Evolutionary conservation across 2,113 vertebrate genomes (phyloP).

Genomic region (Aegithalos caudatus): DNA sequence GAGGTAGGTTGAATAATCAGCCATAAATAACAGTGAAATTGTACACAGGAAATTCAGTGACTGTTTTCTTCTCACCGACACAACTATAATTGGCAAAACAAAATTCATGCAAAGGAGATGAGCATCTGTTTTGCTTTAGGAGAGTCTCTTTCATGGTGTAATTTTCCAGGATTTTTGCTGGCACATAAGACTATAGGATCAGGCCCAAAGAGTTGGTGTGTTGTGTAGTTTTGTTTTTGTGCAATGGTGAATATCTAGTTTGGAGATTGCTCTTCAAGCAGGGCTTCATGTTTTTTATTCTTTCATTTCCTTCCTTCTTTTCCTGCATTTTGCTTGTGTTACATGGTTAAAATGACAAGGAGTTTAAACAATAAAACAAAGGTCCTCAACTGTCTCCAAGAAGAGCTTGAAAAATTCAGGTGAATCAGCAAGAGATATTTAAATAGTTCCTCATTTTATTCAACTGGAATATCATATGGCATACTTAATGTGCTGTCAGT

Average conservation of each 20-base stretch:
- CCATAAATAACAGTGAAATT: not conserved
- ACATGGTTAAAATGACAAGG: not conserved
- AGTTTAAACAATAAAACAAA: not conserved
- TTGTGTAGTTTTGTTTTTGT: not conserved
- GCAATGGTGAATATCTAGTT: not conserved
- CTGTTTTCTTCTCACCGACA: not conserved
- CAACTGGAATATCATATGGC: not conserved
- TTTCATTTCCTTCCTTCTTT: not conserved
- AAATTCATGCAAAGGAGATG: not conserved
- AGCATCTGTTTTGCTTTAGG: not conserved
- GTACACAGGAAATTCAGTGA: not conserved
- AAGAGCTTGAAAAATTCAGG: not conserved
- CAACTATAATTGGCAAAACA: not conserved
- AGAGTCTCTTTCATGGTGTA: not conserved
- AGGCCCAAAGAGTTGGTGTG: not conserved
- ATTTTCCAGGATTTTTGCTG: not conserved
- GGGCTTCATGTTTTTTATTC: not conserved
- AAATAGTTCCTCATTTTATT: slow-evolving; percentile 19
- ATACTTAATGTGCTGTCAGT: not conserved
- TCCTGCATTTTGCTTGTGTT: not conserved
- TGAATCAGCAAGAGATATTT: slow-evolving; percentile 4
- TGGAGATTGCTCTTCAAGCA: not conserved
- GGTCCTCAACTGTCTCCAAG: not conserved
- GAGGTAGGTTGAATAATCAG: not conserved
- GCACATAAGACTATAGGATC: not conserved